A percentile compares a stretch with the other conserved stretches of the same genome.
Conservation (phyloP, 2,888 invertebrate genomes). For the Bugulina stolonifera region DNA sequence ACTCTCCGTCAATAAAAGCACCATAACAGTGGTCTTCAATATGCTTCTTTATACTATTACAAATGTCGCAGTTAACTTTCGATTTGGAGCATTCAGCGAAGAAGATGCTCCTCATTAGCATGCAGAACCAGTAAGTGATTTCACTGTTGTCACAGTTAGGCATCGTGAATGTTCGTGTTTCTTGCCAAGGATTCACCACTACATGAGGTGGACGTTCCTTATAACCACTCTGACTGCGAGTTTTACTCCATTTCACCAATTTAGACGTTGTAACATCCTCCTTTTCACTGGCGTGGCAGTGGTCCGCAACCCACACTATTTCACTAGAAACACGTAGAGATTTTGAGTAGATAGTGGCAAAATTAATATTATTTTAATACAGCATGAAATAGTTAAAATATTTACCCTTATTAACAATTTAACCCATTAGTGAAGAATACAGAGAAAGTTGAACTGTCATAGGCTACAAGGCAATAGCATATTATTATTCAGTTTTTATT, state of each 20-base stretch:
- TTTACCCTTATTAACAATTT: too few species aligned
- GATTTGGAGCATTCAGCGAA: neutral
- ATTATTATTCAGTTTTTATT: too few species aligned
- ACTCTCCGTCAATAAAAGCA: neutral
- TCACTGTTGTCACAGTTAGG: neutral
- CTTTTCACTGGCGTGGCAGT: neutral
- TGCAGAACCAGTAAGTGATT: neutral
- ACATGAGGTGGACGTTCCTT: neutral
- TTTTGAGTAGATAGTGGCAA: too few species aligned
- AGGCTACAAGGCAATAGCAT: too few species aligned
- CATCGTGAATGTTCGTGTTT: neutral
- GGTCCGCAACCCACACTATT: neutral
- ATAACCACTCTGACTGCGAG: too few species aligned
- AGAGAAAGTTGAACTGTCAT: too few species aligned
- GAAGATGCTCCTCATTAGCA: neutral
- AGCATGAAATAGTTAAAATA: too few species aligned
- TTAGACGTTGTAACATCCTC: neutral
- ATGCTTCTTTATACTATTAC: neutral
- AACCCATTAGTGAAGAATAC: too few species aligned
- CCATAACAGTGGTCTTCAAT: neutral
- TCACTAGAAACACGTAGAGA: neutral
- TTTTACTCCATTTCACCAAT: neutral
- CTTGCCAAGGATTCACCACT: neutral
- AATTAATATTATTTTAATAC: too few species aligned
- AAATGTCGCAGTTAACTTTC: neutral